phyloP scores from a whole-genome alignment of 1,140 invertebrate species.

The Drosophila orena region DNA sequence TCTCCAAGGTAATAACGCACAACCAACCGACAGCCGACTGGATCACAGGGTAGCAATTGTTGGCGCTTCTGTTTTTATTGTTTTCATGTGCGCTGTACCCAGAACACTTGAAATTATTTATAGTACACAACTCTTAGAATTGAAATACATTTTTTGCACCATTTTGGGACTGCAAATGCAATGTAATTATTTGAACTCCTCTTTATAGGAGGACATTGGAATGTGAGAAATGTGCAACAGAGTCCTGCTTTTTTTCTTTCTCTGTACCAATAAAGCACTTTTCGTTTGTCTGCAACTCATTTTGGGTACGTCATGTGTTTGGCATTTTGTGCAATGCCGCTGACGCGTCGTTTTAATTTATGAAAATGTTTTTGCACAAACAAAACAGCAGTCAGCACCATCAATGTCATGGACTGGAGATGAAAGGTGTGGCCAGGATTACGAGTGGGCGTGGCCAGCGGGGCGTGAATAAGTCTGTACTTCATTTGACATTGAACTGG shows the following conservation, averaged over 20 bases:
- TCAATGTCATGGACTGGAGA: constrained; percentile 23
- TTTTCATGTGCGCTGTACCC: constrained; percentile 35
- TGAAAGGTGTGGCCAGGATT: constrained; percentile 4
- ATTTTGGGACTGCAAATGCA: not conserved
- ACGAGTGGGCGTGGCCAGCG: constrained; percentile 8
- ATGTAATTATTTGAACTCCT: not conserved
- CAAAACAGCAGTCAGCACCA: constrained; percentile 29
- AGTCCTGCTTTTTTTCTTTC: not conserved
- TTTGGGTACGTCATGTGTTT: constrained; percentile 50
- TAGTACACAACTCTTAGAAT: too few species aligned
- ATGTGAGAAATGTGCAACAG: not conserved
- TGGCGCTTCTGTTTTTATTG: constrained; percentile 69
- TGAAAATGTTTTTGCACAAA: constrained; percentile 62
- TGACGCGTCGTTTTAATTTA: constrained; percentile 74
- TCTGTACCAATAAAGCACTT: not conserved
- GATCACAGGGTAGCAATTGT: constrained; percentile 64
- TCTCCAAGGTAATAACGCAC: constrained; percentile 80
- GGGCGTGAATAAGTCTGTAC: constrained; percentile 12
- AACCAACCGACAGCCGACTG: constrained; percentile 34
- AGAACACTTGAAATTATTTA: constrained; percentile 8
- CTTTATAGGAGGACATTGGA: not conserved
- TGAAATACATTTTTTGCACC: too few species aligned
- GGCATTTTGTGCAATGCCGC: constrained; percentile 56
- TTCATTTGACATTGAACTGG: constrained; percentile 27
- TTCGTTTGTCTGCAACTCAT: constrained; percentile 21